A percentile compares a stretch with the other conserved stretches of the same genome.
These are phyloP conservation scores for Spheniscus humboldti DNA, from an alignment of 2,797 vertebrate genomes.

Conservation along the genomic window DNA sequence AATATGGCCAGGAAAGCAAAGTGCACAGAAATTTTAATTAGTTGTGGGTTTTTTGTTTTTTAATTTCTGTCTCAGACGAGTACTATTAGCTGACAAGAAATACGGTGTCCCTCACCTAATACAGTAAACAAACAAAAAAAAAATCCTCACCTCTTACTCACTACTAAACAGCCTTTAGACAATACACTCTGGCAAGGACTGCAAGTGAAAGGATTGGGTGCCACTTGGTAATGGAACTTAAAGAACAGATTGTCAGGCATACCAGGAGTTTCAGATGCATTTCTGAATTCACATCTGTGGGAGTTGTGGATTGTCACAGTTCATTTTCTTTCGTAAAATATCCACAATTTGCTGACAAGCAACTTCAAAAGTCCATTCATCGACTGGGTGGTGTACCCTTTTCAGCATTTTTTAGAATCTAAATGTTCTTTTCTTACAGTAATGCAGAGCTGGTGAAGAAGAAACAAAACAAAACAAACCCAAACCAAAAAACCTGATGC, in stretches of 20 bases:
- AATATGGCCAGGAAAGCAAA: constrained; percentile 81
- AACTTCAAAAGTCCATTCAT: constrained; percentile 80
- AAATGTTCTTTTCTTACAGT: constrained; percentile 73
- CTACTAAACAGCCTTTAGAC: constrained; percentile 76
- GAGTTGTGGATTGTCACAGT: constrained; percentile 84
- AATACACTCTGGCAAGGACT: constrained; percentile 73
- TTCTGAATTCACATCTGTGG: constrained; percentile 82
- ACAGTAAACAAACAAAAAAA: constrained; percentile 77
- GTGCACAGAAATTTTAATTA: constrained; percentile 83
- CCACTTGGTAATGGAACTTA: constrained; percentile 80
- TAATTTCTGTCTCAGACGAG: constrained; percentile 69
- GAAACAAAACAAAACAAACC: constrained; percentile 30
- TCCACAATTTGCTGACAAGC: constrained; percentile 81
- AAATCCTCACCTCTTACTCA: constrained; percentile 73
- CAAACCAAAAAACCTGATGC: constrained; percentile 62
- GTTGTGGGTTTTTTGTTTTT: constrained; percentile 63
- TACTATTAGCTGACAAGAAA: constrained; percentile 77
- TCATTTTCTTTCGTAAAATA: constrained; percentile 79
- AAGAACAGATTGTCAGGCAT: constrained; percentile 84
- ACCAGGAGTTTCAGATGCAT: constrained; percentile 78
- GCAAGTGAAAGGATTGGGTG: constrained; percentile 75
- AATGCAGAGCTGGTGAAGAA: constrained; percentile 74
- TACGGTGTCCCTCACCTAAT: constrained; percentile 77
- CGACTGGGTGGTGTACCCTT: constrained; percentile 72
- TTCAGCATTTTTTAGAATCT: constrained; percentile 69